Evolutionary conservation across 2,113 vertebrate genomes (phyloP), one percentile per base, ranked within the genome.

Genomic region (Arvicanthis niloticus): DNA sequence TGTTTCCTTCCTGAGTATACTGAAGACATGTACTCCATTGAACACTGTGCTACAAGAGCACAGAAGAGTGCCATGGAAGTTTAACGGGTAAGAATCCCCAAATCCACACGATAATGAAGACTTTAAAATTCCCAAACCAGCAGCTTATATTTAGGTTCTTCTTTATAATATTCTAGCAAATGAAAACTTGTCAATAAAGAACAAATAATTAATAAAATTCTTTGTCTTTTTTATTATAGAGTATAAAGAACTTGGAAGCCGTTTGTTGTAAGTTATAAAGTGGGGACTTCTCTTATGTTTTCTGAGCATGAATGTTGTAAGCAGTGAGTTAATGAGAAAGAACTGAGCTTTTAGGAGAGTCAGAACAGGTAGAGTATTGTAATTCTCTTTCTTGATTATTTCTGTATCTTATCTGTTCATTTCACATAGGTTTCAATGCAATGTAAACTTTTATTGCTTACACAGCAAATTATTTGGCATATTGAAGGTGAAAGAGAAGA

Each of bases 161-260:
- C 89, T 94, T 77, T 19, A 53, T 90, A 93, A 58, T 80, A 53
- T 56, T 91, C 40, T 68, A 65, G 53, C 84, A 89, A 93, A 90
- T 89, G 53, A 42, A 78, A 67, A 72, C 76, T 37, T 60, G 45
- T 92, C 73, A 68, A 21, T 86, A 65, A 94, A 95, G 40, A 56
- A 48, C 40, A 93, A 29, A 24, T 91, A 68, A 68, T 88, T 6
- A 9, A 58, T 77, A 67, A 60, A 60, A 42, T 2, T 40, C 51
- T 6, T 65, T 37, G 31, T 92, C 60, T 93, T 97, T 97, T 92
- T 58, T 81, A 87, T 78, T 86, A 78, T 67, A 94, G 42, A 60
- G 42, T 16, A 9, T 48, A 84, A 91, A 90, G 78, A 68, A 62
- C 31, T 88, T 82, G 62, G 77, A 53, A 94, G 65, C 7, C 53